Base-by-base conservation (phyloP, 2,888 invertebrate genomes). In the Hypsopygia costalis region DNA sequence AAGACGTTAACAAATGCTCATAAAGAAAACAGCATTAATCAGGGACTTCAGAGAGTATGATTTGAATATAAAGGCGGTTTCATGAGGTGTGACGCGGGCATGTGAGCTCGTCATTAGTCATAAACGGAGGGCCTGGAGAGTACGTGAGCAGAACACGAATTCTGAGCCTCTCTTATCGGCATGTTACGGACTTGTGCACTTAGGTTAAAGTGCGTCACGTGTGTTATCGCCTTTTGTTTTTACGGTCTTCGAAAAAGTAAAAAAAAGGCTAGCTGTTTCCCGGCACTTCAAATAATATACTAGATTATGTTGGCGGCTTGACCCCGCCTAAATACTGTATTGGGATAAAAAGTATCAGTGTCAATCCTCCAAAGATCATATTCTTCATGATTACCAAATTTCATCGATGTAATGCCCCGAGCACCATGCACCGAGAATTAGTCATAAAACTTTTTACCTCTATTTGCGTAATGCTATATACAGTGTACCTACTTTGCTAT, bases 81-180 rank as follows among this genome's bases (percentile, higher is more conserved):
- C 43, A 54, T 70, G 67, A 79, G 75, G 76, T 75, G 76, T 61
- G 72, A 65, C 61, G 61, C 58, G 58, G 60, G 66, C 69, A 71
- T 85, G 79, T 82, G 86, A 85, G 81, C 81, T 77, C 63, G 74
- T 86, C 87, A 88, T 88, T 87, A 88, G 81, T 88, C 87, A 88
- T 86, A 83, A 81, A 77, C 72, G 72, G 58, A 64, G 62, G 68
- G 67, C 66, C 54, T 20, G 25, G 58, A n/a, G n/a, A n/a, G n/a
- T 44, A 83, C 86, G 86, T 85, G 86, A 82, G 64, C 69, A 54
- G 85, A 59, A 73, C 57, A 30, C 55, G 65, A 50, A 51, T 43
- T 48, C 42, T 54, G 38, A 39, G 39, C 38, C 42, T 43, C 53
- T 60, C 68, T 69, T 79, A 76, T 73, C 69, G 62, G 11, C 11